Base-by-base conservation (phyloP, 2,797 vertebrate genomes). In the Thamnophis elegans region DNA sequence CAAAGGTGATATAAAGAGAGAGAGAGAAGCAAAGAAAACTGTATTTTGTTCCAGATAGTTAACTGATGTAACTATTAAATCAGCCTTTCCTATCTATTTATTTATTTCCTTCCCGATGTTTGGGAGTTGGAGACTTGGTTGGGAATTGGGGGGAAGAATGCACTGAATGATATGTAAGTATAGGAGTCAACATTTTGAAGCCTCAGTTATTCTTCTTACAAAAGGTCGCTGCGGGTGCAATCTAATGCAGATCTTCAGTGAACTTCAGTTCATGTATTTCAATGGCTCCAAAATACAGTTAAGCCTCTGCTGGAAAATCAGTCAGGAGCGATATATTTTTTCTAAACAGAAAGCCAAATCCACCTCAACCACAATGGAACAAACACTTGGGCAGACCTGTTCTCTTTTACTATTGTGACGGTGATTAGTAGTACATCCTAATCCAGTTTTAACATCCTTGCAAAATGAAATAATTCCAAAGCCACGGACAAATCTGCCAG, bases 81-180 rank as follows among this genome's bases (percentile, higher is more conserved):
- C 73, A 82, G 73, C 36, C 20, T 47, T 42, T 78, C 10, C 73
- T n/a, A n/a, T n/a, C n/a, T n/a, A n/a, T n/a, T 36, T 82, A 22
- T 42, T 82, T 22, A 25, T 82, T 82, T 42, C 20, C 20, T 42
- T 18, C 73, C 25, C 4, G 1, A 22, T 11, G 36, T 42, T 25
- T 82, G 9, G 4, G 73, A 82, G 10, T 47, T 82, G 20, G 36
- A 47, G 73, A 11, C 36, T 82, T 82, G 73, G 20, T 12, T 42
- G 9, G 32, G 73, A 82, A 12, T 22, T 82, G 10, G 36, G 20
- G 36, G 18, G 36, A 22, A 42, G 20, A 47, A 82, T 22, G 36
- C 3, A 47, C 54, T 87, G 94, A 60, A 60, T 94, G 94, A 92
- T 92, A 94, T 95, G 82, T 78, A 88, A 90, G 54, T 22, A 85